Conservation (phyloP, 2,797 vertebrate species). For the Coracias cyanogaster region DNA sequence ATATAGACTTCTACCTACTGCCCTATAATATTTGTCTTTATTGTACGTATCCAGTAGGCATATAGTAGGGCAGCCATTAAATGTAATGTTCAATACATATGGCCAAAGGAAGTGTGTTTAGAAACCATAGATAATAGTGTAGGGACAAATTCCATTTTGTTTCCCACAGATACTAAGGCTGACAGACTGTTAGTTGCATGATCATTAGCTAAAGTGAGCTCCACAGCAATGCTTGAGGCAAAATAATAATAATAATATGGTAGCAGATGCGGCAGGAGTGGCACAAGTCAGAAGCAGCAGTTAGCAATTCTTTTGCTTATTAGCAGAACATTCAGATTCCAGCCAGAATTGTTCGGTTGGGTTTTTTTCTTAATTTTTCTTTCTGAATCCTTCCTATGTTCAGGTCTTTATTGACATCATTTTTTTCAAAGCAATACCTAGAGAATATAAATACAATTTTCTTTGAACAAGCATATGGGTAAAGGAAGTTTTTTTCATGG, state of each 20-base stretch:
- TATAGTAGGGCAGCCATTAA: background rate
- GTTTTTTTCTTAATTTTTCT: background rate
- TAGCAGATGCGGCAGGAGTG: constrained; percentile 48
- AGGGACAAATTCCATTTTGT: constrained; percentile 46
- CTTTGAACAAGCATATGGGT: background rate
- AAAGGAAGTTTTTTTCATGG: background rate
- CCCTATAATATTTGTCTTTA: background rate
- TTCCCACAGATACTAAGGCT: constrained; percentile 16
- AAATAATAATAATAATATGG: constrained; percentile 45
- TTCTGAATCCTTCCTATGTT: background rate
- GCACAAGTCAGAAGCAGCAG: constrained; percentile 30
- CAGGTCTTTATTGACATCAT: background rate
- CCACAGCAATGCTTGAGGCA: constrained; percentile 50
- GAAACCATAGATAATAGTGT: constrained; percentile 54
- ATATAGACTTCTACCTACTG: background rate
- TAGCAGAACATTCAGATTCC: background rate
- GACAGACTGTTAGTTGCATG: constrained; percentile 61
- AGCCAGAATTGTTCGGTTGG: background rate
- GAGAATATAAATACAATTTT: constrained; percentile 1
- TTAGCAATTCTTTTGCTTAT: constrained; percentile 15
- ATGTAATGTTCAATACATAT: constrained; percentile 36
- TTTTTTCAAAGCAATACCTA: constrained; percentile 4
- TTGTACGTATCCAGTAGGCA: background rate
- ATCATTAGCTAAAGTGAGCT: constrained; percentile 64
- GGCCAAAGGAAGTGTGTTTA: constrained; percentile 58